Percentiles rank a stretch among this genome's conserved stretches.
Conservation (phyloP, 2,113 vertebrate genomes). For the Malurus cyaneus region DNA sequence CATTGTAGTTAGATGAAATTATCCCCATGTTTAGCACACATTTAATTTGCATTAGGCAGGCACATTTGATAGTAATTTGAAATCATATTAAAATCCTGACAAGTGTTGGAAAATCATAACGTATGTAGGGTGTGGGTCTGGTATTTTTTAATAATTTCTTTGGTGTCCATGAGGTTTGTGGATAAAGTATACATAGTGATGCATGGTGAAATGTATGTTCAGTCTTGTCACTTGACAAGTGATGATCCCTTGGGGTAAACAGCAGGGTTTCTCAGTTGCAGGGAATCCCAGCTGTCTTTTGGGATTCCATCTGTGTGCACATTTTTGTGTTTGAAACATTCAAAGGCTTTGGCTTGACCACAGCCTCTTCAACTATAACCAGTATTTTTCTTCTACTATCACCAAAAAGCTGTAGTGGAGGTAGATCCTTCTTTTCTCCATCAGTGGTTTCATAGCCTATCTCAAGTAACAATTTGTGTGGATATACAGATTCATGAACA, state of each 20-base stretch:
- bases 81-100: not conserved
- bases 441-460: not conserved
- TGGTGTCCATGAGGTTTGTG: slow-evolving; percentile 12
- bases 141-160: not conserved
- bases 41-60: not conserved
- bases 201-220: slow-evolving; percentile 37
- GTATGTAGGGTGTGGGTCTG: not conserved
- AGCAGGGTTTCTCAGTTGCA: slow-evolving; percentile 55
- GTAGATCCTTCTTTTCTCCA: not conserved
- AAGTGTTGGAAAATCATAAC: slow-evolving; percentile 27
- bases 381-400: not conserved
- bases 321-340: not conserved
- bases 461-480: not conserved
- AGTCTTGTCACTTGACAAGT: slow-evolving; percentile 59
- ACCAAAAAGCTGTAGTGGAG: not conserved
- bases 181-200: not conserved
- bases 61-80: not conserved
- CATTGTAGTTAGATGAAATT: not conserved
- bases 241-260: slow-evolving; percentile 61
- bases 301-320: slow-evolving; percentile 63
- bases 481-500: not conserved
- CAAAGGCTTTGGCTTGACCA: not conserved
- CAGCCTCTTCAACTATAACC: not conserved
- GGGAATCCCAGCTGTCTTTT: slow-evolving; percentile 67
- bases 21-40: not conserved